A percentile compares a stretch with the other conserved stretches of the same genome.
These are phyloP conservation scores for Chiridota heheva DNA, from an alignment of 35 echinoderm and acorn worm species.

Conservation along the genomic window DNA sequence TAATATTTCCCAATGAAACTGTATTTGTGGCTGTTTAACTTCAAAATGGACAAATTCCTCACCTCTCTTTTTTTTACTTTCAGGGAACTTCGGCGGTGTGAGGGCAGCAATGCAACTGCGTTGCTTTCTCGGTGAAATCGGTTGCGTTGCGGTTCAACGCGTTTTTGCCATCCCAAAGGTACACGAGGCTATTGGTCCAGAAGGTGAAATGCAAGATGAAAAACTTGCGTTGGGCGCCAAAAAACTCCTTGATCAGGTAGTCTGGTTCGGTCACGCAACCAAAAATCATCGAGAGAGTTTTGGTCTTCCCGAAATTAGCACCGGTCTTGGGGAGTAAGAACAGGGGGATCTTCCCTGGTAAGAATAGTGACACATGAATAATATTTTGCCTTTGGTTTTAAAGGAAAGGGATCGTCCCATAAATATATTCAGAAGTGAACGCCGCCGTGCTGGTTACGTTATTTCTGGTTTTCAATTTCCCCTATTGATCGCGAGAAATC, in stretches of 20 bases:
- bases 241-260: constrained; percentile 49
- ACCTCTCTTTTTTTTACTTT: not conserved
- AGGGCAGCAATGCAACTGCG: constrained; percentile 76
- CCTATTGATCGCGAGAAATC: too few relatives aligned
- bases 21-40: not conserved
- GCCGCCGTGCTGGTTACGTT: too few relatives aligned
- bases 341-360: too few relatives aligned
- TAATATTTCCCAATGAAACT: not conserved
- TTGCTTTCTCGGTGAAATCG: constrained; percentile 65
- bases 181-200: constrained; percentile 27
- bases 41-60: not conserved
- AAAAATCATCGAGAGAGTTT: constrained; percentile 52
- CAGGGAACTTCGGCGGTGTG: constrained; percentile 76
- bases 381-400: too few relatives aligned
- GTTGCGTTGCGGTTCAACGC: constrained; percentile 66
- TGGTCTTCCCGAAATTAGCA: too few relatives aligned
- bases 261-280: constrained; percentile 72
- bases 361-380: too few relatives aligned
- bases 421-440: too few relatives aligned
- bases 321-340: too few relatives aligned
- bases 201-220: constrained; percentile 28
- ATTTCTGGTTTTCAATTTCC: too few relatives aligned
- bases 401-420: too few relatives aligned
- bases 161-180: constrained; percentile 74
- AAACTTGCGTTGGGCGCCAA: constrained; percentile 64